Evolutionary conservation across 2,888 invertebrate genomes (phyloP).

Genomic region (Mythimna vitellina): DNA sequence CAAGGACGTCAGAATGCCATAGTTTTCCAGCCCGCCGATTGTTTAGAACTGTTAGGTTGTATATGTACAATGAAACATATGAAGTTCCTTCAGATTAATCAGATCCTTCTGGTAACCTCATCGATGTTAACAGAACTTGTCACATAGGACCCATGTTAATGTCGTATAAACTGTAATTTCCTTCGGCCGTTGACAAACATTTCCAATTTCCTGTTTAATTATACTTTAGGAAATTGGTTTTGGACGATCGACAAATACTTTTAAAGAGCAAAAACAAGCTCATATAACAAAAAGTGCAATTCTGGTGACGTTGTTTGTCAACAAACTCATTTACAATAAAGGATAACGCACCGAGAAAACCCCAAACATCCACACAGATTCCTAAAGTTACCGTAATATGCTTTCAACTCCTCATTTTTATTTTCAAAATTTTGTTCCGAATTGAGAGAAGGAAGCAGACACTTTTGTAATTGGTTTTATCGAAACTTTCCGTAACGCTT

Average conservation of each 20-base stretch:
- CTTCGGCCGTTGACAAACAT: conserved; percentile 19
- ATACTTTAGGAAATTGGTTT: conserved; percentile 24
- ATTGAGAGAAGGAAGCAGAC: conserved; percentile 44
- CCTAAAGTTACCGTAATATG: conserved; percentile 21
- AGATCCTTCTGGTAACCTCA: not conserved
- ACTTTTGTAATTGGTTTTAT: conserved; percentile 62
- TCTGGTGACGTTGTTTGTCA: conserved; percentile 19
- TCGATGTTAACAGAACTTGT: conserved; percentile 4
- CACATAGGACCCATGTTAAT: conserved; percentile 18
- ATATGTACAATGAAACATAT: not conserved
- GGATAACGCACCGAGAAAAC: not conserved
- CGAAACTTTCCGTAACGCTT: conserved; percentile 50
- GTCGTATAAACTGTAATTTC: conserved; percentile 23
- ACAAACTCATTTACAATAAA: conserved; percentile 4
- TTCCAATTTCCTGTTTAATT: conserved; percentile 32
- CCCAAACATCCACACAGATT: conserved; percentile 7
- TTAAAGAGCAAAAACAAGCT: not conserved
- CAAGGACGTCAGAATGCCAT: no score
- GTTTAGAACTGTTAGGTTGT: no score
- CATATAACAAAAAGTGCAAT: conserved; percentile 18
- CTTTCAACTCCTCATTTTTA: conserved; percentile 34
- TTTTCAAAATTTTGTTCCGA: conserved; percentile 37
- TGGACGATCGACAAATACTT: conserved; percentile 1
- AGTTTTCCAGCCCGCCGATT: no score
- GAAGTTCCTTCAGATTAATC: not conserved